Base-by-base conservation (phyloP, 1,140 invertebrate species). In the Lucilia sericata region DNA sequence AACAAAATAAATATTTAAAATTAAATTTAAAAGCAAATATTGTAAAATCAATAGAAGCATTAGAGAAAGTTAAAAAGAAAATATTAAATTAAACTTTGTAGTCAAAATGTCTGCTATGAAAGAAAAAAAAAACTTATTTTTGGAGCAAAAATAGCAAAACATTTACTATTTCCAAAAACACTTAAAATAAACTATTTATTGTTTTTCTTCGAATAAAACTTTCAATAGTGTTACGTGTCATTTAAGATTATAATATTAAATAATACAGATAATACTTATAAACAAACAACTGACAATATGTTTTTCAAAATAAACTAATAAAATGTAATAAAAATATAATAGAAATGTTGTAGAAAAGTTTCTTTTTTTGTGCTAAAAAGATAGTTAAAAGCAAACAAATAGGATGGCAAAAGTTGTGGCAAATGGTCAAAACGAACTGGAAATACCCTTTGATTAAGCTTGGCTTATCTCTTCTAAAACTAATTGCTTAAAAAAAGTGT, bases 171-270 rank as follows among this genome's bases (percentile, higher is more conserved):
- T 21, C 60, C 60, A 70, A 19, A 70, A 70, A 70, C 60, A 21
- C 60, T 70, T 70, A 21, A 19, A 9, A 70, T 19, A 70, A 70
- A 70, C 60, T 19, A 70, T 70, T 70, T 70, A 70, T 70, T 21
- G n/a, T 70, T 17, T 70, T 70, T 60, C 13, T n/a, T n/a, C 51
- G n/a, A 70, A 21, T 14, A 60, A 70, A 70, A 70, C 5, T 70
- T 70, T 70, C 60, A 70, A 70, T 70, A 70, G 8, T 21, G 8
- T 70, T 21, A 70, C 60, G 60, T 70, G 60, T 21, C 60, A 70
- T 70, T 70, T 70, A 70, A 70, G 17, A 70, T 70, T 70, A 70
- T 21, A 21, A 70, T 70, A 70, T 70, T 2, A 70, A 70, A 19
- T 70, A 14, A n/a, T 17, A 60, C 51, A 60, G 51, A 14, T n/a